phyloP scores from a whole-genome alignment of 2,797 vertebrate genomes.

The Acanthis flammea region DNA sequence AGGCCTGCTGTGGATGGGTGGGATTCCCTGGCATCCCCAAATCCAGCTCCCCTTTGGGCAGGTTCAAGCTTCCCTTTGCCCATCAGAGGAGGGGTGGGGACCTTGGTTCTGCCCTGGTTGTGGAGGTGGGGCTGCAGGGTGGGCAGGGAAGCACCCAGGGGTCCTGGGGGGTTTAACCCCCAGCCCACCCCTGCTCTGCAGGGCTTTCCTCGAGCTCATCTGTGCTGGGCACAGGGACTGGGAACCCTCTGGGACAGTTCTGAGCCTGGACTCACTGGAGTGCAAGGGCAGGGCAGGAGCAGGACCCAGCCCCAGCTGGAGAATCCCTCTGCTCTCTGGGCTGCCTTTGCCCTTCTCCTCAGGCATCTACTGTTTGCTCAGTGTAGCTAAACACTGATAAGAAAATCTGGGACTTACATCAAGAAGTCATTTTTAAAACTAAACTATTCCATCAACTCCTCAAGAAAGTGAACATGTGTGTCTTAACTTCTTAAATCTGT shows the following conservation, averaged over 20 bases:
- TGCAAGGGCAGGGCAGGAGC: neutral
- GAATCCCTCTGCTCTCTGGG: neutral
- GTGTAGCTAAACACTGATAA: neutral
- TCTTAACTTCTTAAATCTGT: neutral
- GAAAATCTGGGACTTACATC: neutral
- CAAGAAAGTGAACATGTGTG: neutral
- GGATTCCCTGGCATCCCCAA: neutral
- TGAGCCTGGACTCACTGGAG: neutral
- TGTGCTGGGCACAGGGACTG: neutral
- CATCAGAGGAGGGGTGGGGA: neutral
- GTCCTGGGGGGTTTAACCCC: neutral
- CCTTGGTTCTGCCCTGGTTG: rapidly evolving
- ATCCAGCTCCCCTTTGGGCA: neutral
- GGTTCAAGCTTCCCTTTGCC: neutral
- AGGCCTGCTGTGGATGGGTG: rapidly evolving
- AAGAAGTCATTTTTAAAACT: neutral
- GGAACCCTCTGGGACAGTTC: neutral
- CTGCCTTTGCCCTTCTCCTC: neutral
- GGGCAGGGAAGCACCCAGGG: rapidly evolving
- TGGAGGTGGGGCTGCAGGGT: neutral
- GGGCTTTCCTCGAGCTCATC: neutral
- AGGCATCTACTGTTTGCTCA: neutral
- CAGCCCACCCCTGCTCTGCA: neutral
- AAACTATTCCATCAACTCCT: neutral
- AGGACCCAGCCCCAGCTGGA: neutral